These are phyloP conservation scores for Sorex araneus DNA, from an alignment of 2,113 vertebrate genomes.

Conservation along the genomic window DNA sequence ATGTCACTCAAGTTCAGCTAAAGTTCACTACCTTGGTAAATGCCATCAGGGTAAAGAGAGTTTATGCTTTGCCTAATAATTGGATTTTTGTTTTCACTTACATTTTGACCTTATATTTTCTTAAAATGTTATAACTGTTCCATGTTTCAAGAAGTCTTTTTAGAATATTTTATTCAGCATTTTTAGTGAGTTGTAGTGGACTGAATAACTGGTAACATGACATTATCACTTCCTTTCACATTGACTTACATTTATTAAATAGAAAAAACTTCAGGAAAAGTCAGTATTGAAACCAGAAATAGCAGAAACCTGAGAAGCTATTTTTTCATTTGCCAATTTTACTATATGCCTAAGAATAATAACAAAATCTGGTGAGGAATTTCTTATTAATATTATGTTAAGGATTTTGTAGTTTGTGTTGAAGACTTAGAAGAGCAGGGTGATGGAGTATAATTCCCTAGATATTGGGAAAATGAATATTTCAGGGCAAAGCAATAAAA, in stretches of 20 bases:
- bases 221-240: slow-evolving; percentile 23
- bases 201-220: slow-evolving; percentile 35
- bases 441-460: neutral
- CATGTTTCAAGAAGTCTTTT: slow-evolving; percentile 24
- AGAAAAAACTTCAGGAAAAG: slow-evolving; percentile 36
- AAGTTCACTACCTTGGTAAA: slow-evolving; percentile 52
- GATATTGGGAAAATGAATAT: slow-evolving; percentile 9
- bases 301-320: neutral
- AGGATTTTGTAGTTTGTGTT: slow-evolving; percentile 3
- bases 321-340: slow-evolving; percentile 20
- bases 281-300: slow-evolving; percentile 41
- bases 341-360: neutral
- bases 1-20: slow-evolving; percentile 24
- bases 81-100: slow-evolving; percentile 49
- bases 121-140: slow-evolving; percentile 33
- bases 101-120: slow-evolving; percentile 1
- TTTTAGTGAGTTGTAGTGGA: neutral
- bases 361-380: slow-evolving; percentile 43
- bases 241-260: slow-evolving; percentile 43
- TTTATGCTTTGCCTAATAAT: slow-evolving; percentile 16
- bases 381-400: neutral
- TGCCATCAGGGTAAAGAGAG: neutral
- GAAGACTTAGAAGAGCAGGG: slow-evolving; percentile 7
- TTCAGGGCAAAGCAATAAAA: slow-evolving; percentile 4
- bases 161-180: slow-evolving; percentile 31